These are phyloP conservation scores for Creontiades dilutus DNA, from an alignment of 2,888 invertebrate species.

Conservation along the genomic window DNA sequence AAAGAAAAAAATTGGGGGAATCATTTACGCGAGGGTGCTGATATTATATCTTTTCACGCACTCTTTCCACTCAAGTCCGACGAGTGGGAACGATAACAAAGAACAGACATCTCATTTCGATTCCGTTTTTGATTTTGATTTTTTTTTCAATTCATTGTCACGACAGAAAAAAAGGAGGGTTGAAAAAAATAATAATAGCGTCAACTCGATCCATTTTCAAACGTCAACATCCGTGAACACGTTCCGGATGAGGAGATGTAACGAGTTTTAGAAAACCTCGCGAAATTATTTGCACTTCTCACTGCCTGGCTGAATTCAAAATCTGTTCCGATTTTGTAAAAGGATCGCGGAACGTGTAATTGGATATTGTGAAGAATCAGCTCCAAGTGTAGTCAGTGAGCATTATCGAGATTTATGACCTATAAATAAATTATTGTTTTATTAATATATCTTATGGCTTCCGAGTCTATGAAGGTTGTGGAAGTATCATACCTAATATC, in stretches of 20 bases:
- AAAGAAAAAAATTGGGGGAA: neutral
- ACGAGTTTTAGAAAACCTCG: neutral
- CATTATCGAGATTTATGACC: no score
- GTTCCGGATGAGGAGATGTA: neutral
- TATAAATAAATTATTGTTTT: no score
- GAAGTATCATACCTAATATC: no score
- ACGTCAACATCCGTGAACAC: neutral
- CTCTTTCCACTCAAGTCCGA: neutral
- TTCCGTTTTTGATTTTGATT: neutral
- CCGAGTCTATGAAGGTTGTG: no score
- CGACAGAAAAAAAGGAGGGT: neutral
- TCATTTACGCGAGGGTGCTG: slow-evolving; percentile 4
- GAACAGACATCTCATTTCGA: neutral
- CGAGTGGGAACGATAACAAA: slow-evolving; percentile 6
- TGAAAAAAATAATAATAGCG: neutral
- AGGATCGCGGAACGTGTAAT: no score
- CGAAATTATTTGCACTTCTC: no score
- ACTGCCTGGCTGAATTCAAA: no score
- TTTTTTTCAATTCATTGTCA: neutral
- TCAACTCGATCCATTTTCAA: neutral
- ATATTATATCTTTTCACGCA: slow-evolving; percentile 8
- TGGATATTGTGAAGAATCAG: no score
- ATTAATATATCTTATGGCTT: no score
- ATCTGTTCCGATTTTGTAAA: no score
- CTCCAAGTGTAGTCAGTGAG: no score